Evolutionary conservation across 2,888 invertebrate species (phyloP), one percentile per base, ranked within the genome.

Genomic region (Amblyjoppa proteus): DNA sequence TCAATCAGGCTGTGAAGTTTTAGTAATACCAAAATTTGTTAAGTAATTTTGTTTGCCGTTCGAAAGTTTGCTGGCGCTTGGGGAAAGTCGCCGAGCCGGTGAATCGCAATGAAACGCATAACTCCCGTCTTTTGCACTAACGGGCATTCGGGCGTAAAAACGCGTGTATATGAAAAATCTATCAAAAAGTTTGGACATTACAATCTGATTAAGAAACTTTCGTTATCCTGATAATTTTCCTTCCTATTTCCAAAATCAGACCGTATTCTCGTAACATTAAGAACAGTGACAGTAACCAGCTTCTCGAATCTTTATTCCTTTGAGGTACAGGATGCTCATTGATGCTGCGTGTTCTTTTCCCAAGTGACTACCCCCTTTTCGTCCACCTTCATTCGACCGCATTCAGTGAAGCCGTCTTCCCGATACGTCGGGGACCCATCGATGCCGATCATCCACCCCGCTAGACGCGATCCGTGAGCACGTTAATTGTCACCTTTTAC

Each of bases 401-500:
- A 41, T 66, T 28, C 51, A 45, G 34, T n/a, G 75, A 16, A n/a
- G n/a, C 6, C 3, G 58, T 11, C 25, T 38, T 25, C 13, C 20
- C 69, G n/a, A 25, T 25, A 20, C 53, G 34, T 31, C 61, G 31
- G 38, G 28, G 38, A 66, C 20, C 53, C 34, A 49, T 79, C 79
- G 69, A 78, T 13, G 64, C 5, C 49, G 61, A 77, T 66, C 51
- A 61, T 3, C 68, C 71, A 74, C 68, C 74, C 78, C 78, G 70
- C 34, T 49, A 58, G 71, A 81, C 34, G 70, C 71, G 81, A 64
- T 53, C 78, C 4, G 13, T 34, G n/a, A 28, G 34, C 81, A 69
- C 71, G 84, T 82, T 86, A 86, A 86, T 86, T 86, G 86, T 75
- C 78, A 76, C 76, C 78, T 86, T 84, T 84, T 81, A 84, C 68